Conservation (phyloP, 1,140 invertebrate species). For the Drosophila neocordata region DNA sequence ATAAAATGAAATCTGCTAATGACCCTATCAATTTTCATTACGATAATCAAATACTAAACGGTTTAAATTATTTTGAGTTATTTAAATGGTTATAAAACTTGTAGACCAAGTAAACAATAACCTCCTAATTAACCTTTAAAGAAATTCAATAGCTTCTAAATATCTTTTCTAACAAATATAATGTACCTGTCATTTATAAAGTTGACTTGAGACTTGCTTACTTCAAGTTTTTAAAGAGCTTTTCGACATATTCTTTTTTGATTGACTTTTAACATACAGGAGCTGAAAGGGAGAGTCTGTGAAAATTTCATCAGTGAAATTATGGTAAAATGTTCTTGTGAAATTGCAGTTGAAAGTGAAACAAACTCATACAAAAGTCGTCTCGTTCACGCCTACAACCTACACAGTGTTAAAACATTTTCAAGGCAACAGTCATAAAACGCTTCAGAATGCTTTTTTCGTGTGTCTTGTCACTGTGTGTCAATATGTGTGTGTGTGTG, state of each 20-base stretch:
- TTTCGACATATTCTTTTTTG: conserved; percentile 22
- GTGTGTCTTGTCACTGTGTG: conserved; percentile 30
- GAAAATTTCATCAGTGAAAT: conserved; percentile 69
- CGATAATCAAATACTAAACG: not conserved
- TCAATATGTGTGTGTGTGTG: conserved; percentile 16
- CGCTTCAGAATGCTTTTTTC: conserved; percentile 51
- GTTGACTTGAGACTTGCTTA: not conserved
- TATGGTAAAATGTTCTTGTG: conserved; percentile 63
- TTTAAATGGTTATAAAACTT: too few species aligned
- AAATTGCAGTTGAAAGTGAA: conserved; percentile 65
- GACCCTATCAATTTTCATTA: conserved; percentile 2
- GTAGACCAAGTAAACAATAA: too few species aligned
- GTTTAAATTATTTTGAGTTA: too few species aligned
- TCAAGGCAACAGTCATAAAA: conserved; percentile 69
- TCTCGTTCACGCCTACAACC: conserved; percentile 22
- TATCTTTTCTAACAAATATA: not conserved
- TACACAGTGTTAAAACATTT: conserved; percentile 65
- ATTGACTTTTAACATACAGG: conserved; percentile 5
- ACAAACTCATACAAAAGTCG: too few species aligned
- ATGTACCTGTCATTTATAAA: not conserved
- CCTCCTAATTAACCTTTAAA: too few species aligned
- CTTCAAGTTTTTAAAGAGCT: not conserved
- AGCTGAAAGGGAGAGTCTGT: conserved; percentile 3
- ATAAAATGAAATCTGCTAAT: conserved; percentile 36
- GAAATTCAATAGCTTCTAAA: not conserved